phyloP scores from a whole-genome alignment of 2,888 invertebrate species.

The Hedya salicella region DNA sequence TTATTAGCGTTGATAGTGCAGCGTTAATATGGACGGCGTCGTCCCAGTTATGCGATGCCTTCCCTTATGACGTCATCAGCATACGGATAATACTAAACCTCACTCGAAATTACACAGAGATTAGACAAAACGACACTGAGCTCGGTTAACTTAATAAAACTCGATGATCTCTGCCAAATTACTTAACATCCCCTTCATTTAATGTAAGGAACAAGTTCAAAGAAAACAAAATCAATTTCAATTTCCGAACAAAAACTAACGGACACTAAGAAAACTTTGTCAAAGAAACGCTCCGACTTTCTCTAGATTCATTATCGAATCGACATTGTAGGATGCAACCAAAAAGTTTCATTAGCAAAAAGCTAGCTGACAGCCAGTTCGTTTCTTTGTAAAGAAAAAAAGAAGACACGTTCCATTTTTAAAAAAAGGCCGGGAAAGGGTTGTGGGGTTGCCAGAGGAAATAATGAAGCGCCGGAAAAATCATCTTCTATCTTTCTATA shows the following conservation, averaged over 20 bases:
- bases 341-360: constrained; percentile 73
- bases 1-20: constrained; percentile 32
- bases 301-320: constrained; percentile 59
- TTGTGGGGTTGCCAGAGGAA: constrained; percentile 54
- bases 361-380: constrained; percentile 58
- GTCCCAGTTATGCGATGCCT: constrained; percentile 37
- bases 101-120: constrained; percentile 33
- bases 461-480: constrained; percentile 66
- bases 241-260: constrained; percentile 36
- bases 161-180: not conserved
- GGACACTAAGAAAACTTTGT: constrained; percentile 26
- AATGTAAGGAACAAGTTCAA: constrained; percentile 8
- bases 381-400: constrained; percentile 66
- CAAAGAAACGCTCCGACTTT: constrained; percentile 37
- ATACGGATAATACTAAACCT: constrained; percentile 25
- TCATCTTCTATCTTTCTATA: constrained; percentile 27
- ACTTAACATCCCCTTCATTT: not conserved
- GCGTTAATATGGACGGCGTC: constrained; percentile 33
- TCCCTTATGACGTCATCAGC: constrained; percentile 36
- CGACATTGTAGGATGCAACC: constrained; percentile 57
- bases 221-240: constrained; percentile 33
- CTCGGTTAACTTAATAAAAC: constrained; percentile 18
- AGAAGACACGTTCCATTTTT: constrained; percentile 69
- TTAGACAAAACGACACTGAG: constrained; percentile 12
- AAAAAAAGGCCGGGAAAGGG: constrained; percentile 68